These are phyloP conservation scores for Loriculus beryllinus DNA, from an alignment of 2,797 vertebrate species.

Conservation along the genomic window DNA sequence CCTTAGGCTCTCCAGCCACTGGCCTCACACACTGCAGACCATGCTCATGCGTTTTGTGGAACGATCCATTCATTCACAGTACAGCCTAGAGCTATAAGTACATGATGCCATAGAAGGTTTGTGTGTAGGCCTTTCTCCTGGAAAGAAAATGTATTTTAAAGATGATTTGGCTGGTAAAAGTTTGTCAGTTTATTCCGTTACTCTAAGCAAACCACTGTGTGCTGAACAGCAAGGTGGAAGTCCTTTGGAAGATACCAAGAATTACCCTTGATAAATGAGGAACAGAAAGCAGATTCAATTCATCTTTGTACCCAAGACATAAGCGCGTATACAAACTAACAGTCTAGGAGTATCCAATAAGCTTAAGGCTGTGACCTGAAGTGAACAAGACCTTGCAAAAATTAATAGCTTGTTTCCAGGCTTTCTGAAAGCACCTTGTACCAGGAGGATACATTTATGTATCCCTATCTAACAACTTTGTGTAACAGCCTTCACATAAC, in stretches of 20 bases:
- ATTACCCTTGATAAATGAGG: background rate
- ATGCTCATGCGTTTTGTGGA: background rate
- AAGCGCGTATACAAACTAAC: background rate
- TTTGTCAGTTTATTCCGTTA: background rate
- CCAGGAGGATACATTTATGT: background rate
- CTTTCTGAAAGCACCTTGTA: background rate
- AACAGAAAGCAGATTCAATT: background rate
- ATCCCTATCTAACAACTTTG: background rate
- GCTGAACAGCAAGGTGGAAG: background rate
- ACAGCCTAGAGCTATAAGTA: background rate
- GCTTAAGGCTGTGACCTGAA: background rate
- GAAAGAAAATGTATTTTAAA: background rate
- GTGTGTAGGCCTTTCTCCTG: background rate
- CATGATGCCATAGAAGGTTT: background rate
- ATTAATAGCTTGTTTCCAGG: background rate
- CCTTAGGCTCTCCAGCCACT: background rate
- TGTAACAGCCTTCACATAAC: background rate
- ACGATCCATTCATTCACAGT: background rate
- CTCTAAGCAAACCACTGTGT: background rate
- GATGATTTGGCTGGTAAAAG: background rate
- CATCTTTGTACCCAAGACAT: background rate
- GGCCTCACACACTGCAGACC: background rate
- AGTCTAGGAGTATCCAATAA: background rate
- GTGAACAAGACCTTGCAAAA: background rate
- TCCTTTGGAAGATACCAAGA: background rate